Evolutionary conservation across 2,888 invertebrate species (phyloP).

Genomic region (Mesorhabditis belari): DNA sequence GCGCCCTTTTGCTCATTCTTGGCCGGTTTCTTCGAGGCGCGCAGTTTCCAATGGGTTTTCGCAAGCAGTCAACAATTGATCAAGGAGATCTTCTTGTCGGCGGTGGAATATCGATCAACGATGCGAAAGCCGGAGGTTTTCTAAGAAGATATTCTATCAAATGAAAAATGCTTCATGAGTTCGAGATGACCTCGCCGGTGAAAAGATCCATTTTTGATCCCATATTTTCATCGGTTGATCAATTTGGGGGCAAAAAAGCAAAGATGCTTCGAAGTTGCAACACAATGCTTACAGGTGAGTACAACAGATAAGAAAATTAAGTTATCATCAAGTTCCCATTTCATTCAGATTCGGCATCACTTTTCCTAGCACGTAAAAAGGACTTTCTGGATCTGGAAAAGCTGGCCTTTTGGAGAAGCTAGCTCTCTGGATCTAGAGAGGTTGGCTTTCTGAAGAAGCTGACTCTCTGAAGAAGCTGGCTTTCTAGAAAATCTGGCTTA

Average conservation of each 20-base stretch:
- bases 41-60: slow-evolving; percentile 8
- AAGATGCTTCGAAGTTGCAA: slow-evolving; percentile 32
- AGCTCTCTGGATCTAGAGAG: too few species aligned
- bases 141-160: not conserved
- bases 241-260: slow-evolving; percentile 32
- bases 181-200: slow-evolving; percentile 19
- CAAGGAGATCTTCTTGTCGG: slow-evolving; percentile 13
- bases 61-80: slow-evolving; percentile 11
- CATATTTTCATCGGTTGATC: slow-evolving; percentile 18
- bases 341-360: slow-evolving; percentile 11
- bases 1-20: slow-evolving; percentile 23
- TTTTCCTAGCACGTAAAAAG: slow-evolving; percentile 27
- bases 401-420: too few species aligned
- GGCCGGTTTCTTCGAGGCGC: slow-evolving; percentile 12
- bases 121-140: slow-evolving; percentile 18
- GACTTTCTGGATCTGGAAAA: slow-evolving; percentile 29
- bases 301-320: slow-evolving; percentile 11
- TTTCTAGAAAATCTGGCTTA: too few species aligned
- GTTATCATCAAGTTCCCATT: slow-evolving; percentile 1
- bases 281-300: slow-evolving; percentile 11
- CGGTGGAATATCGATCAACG: slow-evolving; percentile 14
- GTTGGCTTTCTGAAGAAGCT: too few species aligned
- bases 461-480: too few species aligned
- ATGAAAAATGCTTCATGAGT: slow-evolving; percentile 11
- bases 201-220: slow-evolving; percentile 15